phyloP scores from a whole-genome alignment of 37 sponge, comb jelly and placozoan genomes.

The Aphrocallistes beatrix region DNA sequence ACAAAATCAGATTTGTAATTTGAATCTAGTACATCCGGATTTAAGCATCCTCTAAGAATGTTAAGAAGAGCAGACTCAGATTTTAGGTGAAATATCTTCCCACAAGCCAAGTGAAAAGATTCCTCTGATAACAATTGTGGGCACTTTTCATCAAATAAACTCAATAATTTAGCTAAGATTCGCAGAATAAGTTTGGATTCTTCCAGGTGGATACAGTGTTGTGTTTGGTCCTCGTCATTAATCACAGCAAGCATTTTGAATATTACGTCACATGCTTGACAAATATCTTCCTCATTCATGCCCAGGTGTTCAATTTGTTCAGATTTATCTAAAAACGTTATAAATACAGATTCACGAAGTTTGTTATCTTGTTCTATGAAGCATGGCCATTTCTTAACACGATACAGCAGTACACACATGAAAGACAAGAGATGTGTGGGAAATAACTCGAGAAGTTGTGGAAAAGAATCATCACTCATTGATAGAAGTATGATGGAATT shows the following conservation, averaged over 20 bases:
- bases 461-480: background rate
- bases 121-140: too few relatives aligned
- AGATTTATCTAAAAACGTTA: background rate
- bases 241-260: background rate
- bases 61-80: background rate
- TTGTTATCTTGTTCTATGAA: background rate
- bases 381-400: background rate
- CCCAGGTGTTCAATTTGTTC: background rate
- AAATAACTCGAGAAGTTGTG: background rate
- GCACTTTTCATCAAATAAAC: background rate
- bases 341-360: background rate
- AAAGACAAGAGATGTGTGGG: background rate
- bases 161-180: background rate
- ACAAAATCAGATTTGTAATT: too few relatives aligned
- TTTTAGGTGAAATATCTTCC: background rate
- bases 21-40: background rate
- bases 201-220: too few relatives aligned
- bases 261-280: background rate
- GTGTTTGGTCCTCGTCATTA: too few relatives aligned
- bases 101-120: background rate
- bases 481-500: background rate
- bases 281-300: background rate
- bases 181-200: background rate
- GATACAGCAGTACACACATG: background rate
- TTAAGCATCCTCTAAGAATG: background rate